These are phyloP conservation scores for Octonoba sinensis DNA, from an alignment of 2,888 invertebrate genomes.

Conservation along the genomic window DNA sequence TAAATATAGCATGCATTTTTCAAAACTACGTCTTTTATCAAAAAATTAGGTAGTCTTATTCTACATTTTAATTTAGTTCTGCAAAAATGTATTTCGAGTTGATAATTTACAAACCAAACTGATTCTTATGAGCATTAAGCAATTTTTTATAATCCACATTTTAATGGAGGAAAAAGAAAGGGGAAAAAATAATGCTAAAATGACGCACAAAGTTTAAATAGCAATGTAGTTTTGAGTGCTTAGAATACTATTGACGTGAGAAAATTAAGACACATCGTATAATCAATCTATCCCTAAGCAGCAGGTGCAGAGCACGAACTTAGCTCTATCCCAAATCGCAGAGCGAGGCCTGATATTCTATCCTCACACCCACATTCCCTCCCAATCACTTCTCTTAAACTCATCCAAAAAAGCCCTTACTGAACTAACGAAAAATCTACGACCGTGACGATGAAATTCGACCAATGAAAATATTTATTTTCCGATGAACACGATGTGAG, in stretches of 20 bases:
- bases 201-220: too few relatives aligned
- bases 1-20: too few relatives aligned
- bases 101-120: too few relatives aligned
- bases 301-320: constrained; percentile 42
- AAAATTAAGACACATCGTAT: neutral
- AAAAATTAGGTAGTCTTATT: too few relatives aligned
- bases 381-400: constrained; percentile 21
- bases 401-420: constrained; percentile 7
- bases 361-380: constrained; percentile 10
- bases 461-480: constrained; percentile 64
- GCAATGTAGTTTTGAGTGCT: too few relatives aligned
- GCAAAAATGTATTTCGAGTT: too few relatives aligned
- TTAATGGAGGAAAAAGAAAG: too few relatives aligned
- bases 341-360: constrained; percentile 18
- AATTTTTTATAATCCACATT: too few relatives aligned
- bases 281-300: constrained; percentile 23
- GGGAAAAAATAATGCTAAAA: too few relatives aligned
- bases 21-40: too few relatives aligned
- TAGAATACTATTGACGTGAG: neutral
- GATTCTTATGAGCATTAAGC: too few relatives aligned
- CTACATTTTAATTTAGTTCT: too few relatives aligned
- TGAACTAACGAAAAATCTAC: constrained; percentile 33
- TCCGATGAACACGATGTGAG: constrained; percentile 44
- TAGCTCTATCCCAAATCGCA: constrained; percentile 44
- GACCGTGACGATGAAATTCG: constrained; percentile 42